A percentile compares a stretch with the other conserved stretches of the same genome.
These are phyloP conservation scores for Calliopsis andreniformis DNA, from an alignment of 1,140 invertebrate species.

Conservation along the genomic window DNA sequence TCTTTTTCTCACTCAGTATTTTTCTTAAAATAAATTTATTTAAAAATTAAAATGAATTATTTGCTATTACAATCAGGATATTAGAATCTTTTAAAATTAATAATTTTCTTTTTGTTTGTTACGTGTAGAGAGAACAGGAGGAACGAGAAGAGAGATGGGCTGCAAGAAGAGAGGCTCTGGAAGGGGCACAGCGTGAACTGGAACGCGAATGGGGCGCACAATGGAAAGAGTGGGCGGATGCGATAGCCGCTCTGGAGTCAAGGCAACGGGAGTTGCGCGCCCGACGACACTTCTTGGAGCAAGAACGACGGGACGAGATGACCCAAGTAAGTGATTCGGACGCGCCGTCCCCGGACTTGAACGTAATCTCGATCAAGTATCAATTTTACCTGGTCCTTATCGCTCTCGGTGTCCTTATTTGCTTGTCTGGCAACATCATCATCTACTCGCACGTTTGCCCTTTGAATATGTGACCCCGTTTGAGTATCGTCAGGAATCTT, in stretches of 20 bases:
- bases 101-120: neutral
- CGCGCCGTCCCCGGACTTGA: constrained; percentile 75
- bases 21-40: too few species aligned
- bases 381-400: constrained; percentile 80
- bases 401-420: constrained; percentile 79
- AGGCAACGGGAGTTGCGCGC: constrained; percentile 79
- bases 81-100: neutral
- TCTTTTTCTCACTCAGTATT: too few species aligned
- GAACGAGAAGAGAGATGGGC: constrained; percentile 82
- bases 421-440: constrained; percentile 81
- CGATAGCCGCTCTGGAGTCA: constrained; percentile 77
- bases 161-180: constrained; percentile 78
- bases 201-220: constrained; percentile 81
- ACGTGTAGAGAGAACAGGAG: constrained; percentile 78
- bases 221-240: constrained; percentile 80
- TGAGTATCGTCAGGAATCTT: neutral
- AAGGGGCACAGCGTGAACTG: constrained; percentile 81
- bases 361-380: constrained; percentile 78
- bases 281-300: constrained; percentile 77
- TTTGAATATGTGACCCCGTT: constrained; percentile 75
- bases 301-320: constrained; percentile 81
- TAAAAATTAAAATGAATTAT: too few species aligned
- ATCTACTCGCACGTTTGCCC: constrained; percentile 81
- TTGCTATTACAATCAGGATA: too few species aligned
- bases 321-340: constrained; percentile 81